Base-by-base conservation (phyloP, 2,113 vertebrate genomes). In the Eretmodus cyanostictus region DNA sequence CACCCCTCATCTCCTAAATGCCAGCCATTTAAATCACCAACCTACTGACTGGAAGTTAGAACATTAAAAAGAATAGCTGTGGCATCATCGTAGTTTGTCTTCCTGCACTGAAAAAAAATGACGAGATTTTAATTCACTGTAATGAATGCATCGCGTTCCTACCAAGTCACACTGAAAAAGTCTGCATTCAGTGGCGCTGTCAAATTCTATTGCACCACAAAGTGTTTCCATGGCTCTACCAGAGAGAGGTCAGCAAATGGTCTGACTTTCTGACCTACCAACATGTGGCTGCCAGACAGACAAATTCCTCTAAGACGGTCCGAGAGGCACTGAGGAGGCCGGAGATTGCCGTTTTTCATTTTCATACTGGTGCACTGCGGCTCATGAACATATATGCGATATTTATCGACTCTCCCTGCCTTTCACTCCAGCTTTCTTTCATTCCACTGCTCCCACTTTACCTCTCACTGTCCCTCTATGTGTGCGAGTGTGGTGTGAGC, bases 341-440 rank as follows among this genome's bases (percentile, higher is more conserved):
- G 14, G 49, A 53, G 27, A 73, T 55, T 27, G 63, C 85, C 80
- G 88, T 83, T 88, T 85, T 80, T 82, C 79, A 83, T 89, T 96
- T 96, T 96, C 95, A 89, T 94, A 93, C 90, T 83, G 73, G 83
- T 85, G 87, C 63, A 95, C 88, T 86, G 92, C 89, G 89, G 80
- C 86, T 93, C 45, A 91, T 94, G 91, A 94, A 96, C 93, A 94
- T 82, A 94, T 82, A 94, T 96, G 95, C 31, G 90, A 92, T 86
- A 95, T 96, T 96, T 95, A 87, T 83, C 93, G 55, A 27, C 88
- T 81, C 78, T 19, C 38, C 51, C 14, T 42, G 6, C 45, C 61
- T 83, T 29, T 61, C 53, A 10, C n/a, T 49, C 42, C 17, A 61
- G 57, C 51, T 89, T 87, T 63, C 61, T 89, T 34, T 61, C 59